A percentile compares a stretch with the other conserved stretches of the same genome.
Evolutionary conservation across 1,140 invertebrate genomes (phyloP).

Genomic region (Drosophila hydei): DNA sequence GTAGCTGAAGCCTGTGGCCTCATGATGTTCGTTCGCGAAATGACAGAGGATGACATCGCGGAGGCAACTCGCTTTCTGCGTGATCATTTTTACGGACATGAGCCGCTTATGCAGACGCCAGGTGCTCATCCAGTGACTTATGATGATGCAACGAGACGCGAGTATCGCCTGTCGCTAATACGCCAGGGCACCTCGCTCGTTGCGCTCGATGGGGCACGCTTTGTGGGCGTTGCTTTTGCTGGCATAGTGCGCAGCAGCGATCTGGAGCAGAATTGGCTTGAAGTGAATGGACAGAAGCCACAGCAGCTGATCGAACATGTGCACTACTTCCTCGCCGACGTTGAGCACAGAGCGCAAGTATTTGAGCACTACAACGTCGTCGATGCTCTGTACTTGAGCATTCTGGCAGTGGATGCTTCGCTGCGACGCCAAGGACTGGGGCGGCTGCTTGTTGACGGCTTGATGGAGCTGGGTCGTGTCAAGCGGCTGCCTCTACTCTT

Average conservation of each 20-base stretch:
- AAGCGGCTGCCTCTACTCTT: constrained; percentile 44
- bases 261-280: constrained; percentile 37
- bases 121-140: constrained; percentile 26
- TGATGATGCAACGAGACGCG: constrained; percentile 20
- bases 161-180: constrained; percentile 45
- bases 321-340: constrained; percentile 40
- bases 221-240: constrained; percentile 58
- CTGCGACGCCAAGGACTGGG: constrained; percentile 56
- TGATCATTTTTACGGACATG: constrained; percentile 47
- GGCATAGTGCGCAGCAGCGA: constrained; percentile 37
- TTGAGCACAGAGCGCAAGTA: constrained; percentile 45
- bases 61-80: constrained; percentile 47
- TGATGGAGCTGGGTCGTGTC: constrained; percentile 43
- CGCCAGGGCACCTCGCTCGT: constrained; percentile 45
- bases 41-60: constrained; percentile 5
- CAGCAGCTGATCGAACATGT: constrained; percentile 6
- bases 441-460: constrained; percentile 33
- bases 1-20: neutral
- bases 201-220: constrained; percentile 36
- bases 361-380: constrained; percentile 42
- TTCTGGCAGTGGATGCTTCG: constrained; percentile 44
- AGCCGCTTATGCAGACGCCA: constrained; percentile 53
- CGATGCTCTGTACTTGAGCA: constrained; percentile 52
- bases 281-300: constrained; percentile 23
- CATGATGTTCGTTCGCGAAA: neutral